phyloP scores from a whole-genome alignment of 2,888 invertebrate species.

The Pharmacophagus antenor region DNA sequence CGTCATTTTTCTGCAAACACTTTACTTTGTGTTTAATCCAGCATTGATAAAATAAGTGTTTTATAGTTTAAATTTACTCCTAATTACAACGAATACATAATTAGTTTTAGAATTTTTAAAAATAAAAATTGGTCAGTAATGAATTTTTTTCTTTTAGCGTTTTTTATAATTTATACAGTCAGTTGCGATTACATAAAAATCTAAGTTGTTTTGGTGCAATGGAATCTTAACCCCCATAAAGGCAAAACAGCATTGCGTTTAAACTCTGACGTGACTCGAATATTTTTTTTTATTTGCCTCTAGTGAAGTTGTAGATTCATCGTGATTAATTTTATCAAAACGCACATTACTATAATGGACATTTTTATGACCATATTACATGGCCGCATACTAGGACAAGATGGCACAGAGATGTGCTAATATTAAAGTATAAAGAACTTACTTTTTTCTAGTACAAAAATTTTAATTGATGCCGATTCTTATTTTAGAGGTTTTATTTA shows the following conservation, averaged over 20 bases:
- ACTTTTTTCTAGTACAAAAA: not conserved
- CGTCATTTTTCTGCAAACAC: no score
- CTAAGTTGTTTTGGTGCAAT: conserved; percentile 5
- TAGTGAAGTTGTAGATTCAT: conserved; percentile 16
- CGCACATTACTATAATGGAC: conserved; percentile 18
- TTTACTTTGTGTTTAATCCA: no score
- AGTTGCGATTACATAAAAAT: conserved; percentile 6
- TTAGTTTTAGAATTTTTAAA: no score
- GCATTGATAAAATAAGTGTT: no score
- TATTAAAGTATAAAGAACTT: not conserved
- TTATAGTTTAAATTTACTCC: no score
- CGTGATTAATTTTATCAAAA: conserved; percentile 29
- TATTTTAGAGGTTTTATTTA: not conserved
- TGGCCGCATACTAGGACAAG: conserved; percentile 9
- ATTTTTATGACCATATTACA: conserved; percentile 23
- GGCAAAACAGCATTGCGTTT: conserved; percentile 4
- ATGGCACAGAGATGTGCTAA: not conserved
- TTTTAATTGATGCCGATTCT: no score
- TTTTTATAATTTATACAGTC: not conserved
- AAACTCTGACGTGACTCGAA: conserved; percentile 27
- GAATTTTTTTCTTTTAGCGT: not conserved
- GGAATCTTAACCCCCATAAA: conserved; percentile 16
- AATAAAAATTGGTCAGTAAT: not conserved
- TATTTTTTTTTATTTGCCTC: conserved; percentile 20
- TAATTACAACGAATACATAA: no score